Evolutionary conservation across 2,888 invertebrate species (phyloP).

Genomic region (Perizoma affinitatum): DNA sequence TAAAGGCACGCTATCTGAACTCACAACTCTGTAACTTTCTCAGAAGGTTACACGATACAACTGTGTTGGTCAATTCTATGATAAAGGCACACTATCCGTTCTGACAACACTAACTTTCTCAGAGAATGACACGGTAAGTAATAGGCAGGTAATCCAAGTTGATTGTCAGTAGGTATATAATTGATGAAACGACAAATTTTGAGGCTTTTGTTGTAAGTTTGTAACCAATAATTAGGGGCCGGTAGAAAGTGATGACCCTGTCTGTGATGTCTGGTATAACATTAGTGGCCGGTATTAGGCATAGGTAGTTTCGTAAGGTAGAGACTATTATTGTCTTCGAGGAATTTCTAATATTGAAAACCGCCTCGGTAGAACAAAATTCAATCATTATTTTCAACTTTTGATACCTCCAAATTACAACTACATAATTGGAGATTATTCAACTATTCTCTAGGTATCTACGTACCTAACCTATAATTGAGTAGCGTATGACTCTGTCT

Average conservation of each 20-base stretch:
- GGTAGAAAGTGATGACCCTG: constrained; percentile 48
- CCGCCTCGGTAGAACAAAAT: neutral
- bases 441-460: too few species aligned
- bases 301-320: constrained; percentile 9
- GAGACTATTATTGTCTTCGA: constrained; percentile 24
- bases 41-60: neutral
- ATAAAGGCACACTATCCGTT: neutral
- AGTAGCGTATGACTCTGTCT: too few species aligned
- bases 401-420: neutral
- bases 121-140: constrained; percentile 18
- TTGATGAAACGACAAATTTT: constrained; percentile 46
- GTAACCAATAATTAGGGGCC: constrained; percentile 36
- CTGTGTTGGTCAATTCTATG: neutral
- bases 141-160: constrained; percentile 40
- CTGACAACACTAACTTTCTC: constrained; percentile 18
- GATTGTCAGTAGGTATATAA: constrained; percentile 21
- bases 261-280: constrained; percentile 18
- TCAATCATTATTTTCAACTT: neutral
- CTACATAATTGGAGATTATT: too few species aligned
- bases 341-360: constrained; percentile 8
- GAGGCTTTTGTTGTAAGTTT: constrained; percentile 25
- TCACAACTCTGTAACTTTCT: constrained; percentile 16
- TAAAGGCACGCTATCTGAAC: neutral
- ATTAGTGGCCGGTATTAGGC: constrained; percentile 1
- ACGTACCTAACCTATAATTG: too few species aligned